Percentiles rank a stretch among this genome's conserved stretches.
Evolutionary conservation across 2,888 invertebrate genomes (phyloP).

Genomic region (Incurvaria masculella): DNA sequence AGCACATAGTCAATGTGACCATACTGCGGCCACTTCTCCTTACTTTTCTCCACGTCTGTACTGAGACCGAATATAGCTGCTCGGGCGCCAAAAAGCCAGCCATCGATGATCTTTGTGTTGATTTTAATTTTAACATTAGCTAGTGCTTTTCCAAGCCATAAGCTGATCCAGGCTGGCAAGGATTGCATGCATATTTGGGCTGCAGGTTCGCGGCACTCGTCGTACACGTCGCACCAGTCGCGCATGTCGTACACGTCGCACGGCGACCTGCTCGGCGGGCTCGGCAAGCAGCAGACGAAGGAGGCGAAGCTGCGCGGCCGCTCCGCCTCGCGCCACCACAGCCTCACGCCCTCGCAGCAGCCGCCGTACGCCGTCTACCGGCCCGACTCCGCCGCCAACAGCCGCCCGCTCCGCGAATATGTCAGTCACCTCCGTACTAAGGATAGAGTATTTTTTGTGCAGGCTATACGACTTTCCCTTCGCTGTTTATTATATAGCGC

Average conservation of each 20-base stretch:
- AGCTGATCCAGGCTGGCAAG: background rate
- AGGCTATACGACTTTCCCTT: too few relatives aligned
- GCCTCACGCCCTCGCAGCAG: slow-evolving; percentile 40
- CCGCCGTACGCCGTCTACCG: slow-evolving; percentile 45
- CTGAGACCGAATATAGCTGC: too few relatives aligned
- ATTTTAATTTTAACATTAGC: background rate
- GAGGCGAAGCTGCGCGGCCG: slow-evolving; percentile 78
- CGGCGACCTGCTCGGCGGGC: slow-evolving; percentile 80
- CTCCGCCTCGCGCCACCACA: slow-evolving; percentile 67
- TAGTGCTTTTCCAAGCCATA: background rate
- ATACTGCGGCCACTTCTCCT: too few relatives aligned
- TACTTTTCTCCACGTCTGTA: too few relatives aligned
- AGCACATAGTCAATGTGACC: too few relatives aligned
- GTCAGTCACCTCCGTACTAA: too few relatives aligned
- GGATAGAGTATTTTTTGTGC: too few relatives aligned
- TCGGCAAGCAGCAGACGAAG: slow-evolving; percentile 73
- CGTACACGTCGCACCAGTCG: slow-evolving; percentile 94
- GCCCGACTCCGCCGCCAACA: slow-evolving; percentile 57
- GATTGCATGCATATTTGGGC: too few relatives aligned
- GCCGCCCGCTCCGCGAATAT: slow-evolving; percentile 69
- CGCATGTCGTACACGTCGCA: slow-evolving; percentile 93
- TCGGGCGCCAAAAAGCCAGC: too few relatives aligned
- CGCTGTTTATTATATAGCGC: too few relatives aligned
- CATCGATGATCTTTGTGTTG: too few relatives aligned
- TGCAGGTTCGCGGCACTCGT: slow-evolving; percentile 84